Evolutionary conservation across 2,888 invertebrate species (phyloP).

Genomic region (Erebia palarica): DNA sequence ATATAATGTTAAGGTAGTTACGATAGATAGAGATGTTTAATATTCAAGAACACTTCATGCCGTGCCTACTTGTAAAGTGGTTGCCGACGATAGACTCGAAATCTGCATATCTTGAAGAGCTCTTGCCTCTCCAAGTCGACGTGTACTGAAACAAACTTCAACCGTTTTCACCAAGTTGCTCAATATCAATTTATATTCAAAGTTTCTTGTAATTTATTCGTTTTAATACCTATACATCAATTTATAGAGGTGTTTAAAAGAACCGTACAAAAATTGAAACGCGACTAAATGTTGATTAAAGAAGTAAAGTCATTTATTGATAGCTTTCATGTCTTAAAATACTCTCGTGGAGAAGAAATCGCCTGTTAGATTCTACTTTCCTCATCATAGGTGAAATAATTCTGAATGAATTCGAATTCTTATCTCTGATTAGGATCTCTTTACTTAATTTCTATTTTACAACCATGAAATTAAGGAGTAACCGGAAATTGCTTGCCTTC

Average conservation of each 20-base stretch:
- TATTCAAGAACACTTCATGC: slow-evolving; percentile 16
- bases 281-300: neutral
- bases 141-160: slow-evolving; percentile 28
- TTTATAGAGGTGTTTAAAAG: neutral
- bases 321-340: too few species aligned
- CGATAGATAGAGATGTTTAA: neutral
- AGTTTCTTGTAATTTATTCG: slow-evolving; percentile 11
- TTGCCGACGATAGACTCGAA: slow-evolving; percentile 27
- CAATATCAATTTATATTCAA: slow-evolving; percentile 21
- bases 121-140: slow-evolving; percentile 33
- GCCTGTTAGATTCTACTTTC: too few species aligned
- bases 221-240: neutral
- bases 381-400: neutral
- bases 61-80: slow-evolving; percentile 17
- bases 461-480: too few species aligned
- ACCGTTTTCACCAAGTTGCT: slow-evolving; percentile 17
- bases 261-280: neutral
- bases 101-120: slow-evolving; percentile 52
- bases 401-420: neutral
- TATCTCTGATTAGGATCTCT: too few species aligned
- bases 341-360: neutral
- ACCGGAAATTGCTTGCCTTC: too few species aligned
- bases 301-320: too few species aligned
- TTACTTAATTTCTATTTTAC: too few species aligned
- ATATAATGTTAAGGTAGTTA: neutral